Base-by-base conservation (phyloP, 2,888 invertebrate species). In the Galerucella pusilla region DNA sequence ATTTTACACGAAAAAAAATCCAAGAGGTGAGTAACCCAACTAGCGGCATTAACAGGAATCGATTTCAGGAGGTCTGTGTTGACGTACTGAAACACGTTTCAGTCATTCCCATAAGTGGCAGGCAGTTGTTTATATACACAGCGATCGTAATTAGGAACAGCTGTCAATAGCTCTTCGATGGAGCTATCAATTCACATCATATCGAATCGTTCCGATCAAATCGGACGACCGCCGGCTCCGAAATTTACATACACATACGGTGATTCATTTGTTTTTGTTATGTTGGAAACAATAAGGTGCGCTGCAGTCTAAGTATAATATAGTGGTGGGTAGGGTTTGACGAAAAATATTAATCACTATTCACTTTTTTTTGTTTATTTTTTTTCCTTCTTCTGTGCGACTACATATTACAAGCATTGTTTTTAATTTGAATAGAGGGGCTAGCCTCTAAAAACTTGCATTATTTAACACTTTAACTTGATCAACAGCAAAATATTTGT, bases 61-160 rank as follows among this genome's bases (percentile, higher is more conserved):
- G 75, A 71, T 75, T 75, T 75, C 75, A 73, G 73, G 70, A 75
- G 69, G 64, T 71, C 76, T 54, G 71, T 76, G 76, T 76, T 78
- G 78, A 76, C 71, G 74, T 67, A 72, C 68, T 71, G 70, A 74
- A 74, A 75, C 78, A 78, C 75, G 76, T 76, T 75, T 75, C 74
- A 68, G 71, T 76, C 75, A 73, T 72, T 72, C 74, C 68, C 68
- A 68, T 75, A 70, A 76, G 71, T 71, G 75, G 76, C 75, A 49
- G 75, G 69, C 75, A 75, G 73, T 78, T 71, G 78, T 76, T 78
- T 71, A 77, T 73, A 64, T 68, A 63, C 28, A 42, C 14, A 60
- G 52, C 72, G 73, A 64, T 60, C 61, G 68, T 75, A 75, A 75
- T 75, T 75, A 66, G 71, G 64, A 75, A 63, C 68, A 68, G 75